Evolutionary conservation across 2,888 invertebrate genomes (phyloP), one percentile per base, ranked within the genome.

Genomic region (Tyria jacobaeae): DNA sequence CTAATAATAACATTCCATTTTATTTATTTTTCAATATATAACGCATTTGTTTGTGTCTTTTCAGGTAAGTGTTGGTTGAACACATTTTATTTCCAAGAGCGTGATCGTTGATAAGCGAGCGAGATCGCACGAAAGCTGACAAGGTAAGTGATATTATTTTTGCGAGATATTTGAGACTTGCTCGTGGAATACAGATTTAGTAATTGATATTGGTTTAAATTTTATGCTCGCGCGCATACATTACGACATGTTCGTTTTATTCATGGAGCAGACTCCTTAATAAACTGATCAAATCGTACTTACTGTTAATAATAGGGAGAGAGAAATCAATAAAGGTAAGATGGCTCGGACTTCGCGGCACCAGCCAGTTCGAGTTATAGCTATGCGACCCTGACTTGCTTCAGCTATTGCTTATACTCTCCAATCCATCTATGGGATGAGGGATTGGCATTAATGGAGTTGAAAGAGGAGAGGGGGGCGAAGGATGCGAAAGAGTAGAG

Each of bases 31-130:
- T 54, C 66, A 65, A 60, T 65, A 75, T 76, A 78, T 85, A 88
- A 88, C 80, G 53, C 83, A 83, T 83, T 76, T 80, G 78, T 87
- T 86, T 87, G 62, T 84, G 85, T 91, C 84, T 89, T 92, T 92
- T 81, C 92, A 92, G 92, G 92, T 92, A 92, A 92, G 92, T 89
- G 83, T 71, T 69, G 73, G 68, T 15, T 85, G 89, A 85, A 90
- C 62, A 53, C 50, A 61, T 39, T 57, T 59, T 62, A 54, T 61
- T 53, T 55, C 41, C 39, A 62, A 64, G 53, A 47, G 58, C 57
- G 57, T 63, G 68, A 60, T 72, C 59, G 27, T 21, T 47, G 66
- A 71, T 75, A 75, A 53, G 44, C 51, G n/a, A 50, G 17, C 15
- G 51, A 69, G 75, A 75, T 75, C 39, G 34, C 39, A n/a, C 58